Base-by-base conservation (phyloP, 2,888 invertebrate species). In the Bibio marci region DNA sequence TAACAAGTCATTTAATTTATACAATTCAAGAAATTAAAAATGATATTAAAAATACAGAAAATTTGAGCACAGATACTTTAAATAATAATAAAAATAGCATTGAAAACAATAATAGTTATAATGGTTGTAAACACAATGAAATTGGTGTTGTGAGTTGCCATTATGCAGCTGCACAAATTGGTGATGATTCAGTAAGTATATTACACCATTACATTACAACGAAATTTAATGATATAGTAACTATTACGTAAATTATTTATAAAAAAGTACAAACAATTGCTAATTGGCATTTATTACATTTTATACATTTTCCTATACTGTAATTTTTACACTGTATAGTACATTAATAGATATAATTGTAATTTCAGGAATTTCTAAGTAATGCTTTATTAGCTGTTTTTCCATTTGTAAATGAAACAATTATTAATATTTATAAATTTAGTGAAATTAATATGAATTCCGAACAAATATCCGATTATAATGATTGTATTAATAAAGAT, bases 1-100 rank as follows among this genome's bases (percentile, higher is more conserved):
- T 80, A 37, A 75, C 79, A 22, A 77, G 77, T 52, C 69, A 71
- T 49, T 64, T 81, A 44, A 70, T 80, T 49, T 80, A 75, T 52
- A 64, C 71, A 17, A 56, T 59, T 46, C 59, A 61, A 48, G 55
- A 58, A 34, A 64, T 71, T 34, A 67, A 71, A 50, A 51, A 55
- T 27, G 63, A 62, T 38, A 4, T 5, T 5, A 25, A 19, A 10
- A 25, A 13, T 14, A 35, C 12, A n/a, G 35, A 15, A 12, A n/a
- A 14, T 5, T 10, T 7, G n/a, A 32, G 32, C 32, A 32, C 8
- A 11, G 18, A 11, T 22, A 8, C 4, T 27, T 11, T 13, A 31
- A 30, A 15, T 17, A n/a, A 18, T 18, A 15, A 22, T 22, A 22
- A 22, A 34, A 25, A 5, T 8, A 36, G 19, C 1, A 51, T 51